Base-by-base conservation (phyloP, 2,797 vertebrate species). In the Melanotaenia trifasciata region DNA sequence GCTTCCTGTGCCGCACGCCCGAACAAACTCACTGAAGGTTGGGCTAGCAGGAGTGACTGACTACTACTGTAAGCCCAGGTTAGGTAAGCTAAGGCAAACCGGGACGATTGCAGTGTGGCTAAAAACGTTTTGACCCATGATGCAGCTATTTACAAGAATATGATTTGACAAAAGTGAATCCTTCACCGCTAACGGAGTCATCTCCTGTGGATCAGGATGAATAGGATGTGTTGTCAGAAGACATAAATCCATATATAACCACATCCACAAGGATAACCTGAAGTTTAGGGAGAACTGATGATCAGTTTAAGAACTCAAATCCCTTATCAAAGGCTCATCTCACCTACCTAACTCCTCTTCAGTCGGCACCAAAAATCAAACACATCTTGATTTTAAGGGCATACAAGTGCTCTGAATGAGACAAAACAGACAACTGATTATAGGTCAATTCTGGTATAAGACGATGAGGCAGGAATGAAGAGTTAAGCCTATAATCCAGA, bases 41-140 rank as follows among this genome's bases (percentile, higher is more conserved):
- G 89, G 94, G 90, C 93, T 93, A 92, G 92, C 92, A 94, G 95
- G 92, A 90, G 92, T 84, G 94, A 92, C 84, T 64, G 81, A 83
- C 82, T 43, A 89, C 90, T 92, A 94, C 94, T 93, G 81, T 81
- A 84, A 90, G 81, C 89, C 95, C 94, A 92, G 94, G 93, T 94
- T 90, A 94, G 92, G 90, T 91, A 94, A 95, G 94, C 95, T 94
- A 96, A 96, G 95, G 96, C 95, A 96, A 95, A 96, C 93, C 91
- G 94, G 89, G 94, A 95, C 95, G 83, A 92, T 83, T 93, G 92
- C 91, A 88, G 88, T 87, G 88, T 90, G 90, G 88, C 86, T 88
- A 85, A 84, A 91, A 90, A 89, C 73, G 54, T 63, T 72, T 70
- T 81, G 77, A 85, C 73, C 67, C 2, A 83, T 78, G 73, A 83